phyloP scores from a whole-genome alignment of 2,797 vertebrate species.

The Parotocinclus haroldoi region DNA sequence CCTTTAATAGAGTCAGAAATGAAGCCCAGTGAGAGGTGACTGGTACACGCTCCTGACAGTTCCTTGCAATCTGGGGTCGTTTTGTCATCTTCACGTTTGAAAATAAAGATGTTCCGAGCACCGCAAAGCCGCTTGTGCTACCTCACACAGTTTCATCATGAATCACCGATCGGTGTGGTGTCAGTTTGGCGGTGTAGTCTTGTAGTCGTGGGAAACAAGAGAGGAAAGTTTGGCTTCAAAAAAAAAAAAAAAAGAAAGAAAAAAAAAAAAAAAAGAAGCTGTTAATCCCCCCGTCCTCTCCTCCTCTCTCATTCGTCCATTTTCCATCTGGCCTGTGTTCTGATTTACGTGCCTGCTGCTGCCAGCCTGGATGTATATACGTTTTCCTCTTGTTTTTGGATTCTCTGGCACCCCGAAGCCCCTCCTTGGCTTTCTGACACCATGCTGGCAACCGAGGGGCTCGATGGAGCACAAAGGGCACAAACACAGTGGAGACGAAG shows the following conservation, averaged over 20 bases:
- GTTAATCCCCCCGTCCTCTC: slow-evolving; percentile 6
- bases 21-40: too few species aligned
- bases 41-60: too few species aligned
- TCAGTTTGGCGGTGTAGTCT: slow-evolving; percentile 12
- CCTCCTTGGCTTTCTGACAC: slow-evolving; percentile 17
- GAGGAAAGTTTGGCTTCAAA: slow-evolving; percentile 12
- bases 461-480: slow-evolving; percentile 9
- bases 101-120: too few species aligned
- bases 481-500: slow-evolving; percentile 7
- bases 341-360: slow-evolving; percentile 60
- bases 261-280: slow-evolving; percentile 5
- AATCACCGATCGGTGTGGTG: background rate
- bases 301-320: background rate
- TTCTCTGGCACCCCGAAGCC: slow-evolving; percentile 8
- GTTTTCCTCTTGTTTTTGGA: slow-evolving; percentile 22
- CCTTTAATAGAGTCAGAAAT: too few species aligned
- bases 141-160: background rate
- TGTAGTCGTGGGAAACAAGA: slow-evolving; percentile 17
- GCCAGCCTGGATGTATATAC: slow-evolving; percentile 49
- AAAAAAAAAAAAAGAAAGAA: too few species aligned
- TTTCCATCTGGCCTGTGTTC: slow-evolving; percentile 36
- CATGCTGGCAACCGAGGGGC: slow-evolving; percentile 15
- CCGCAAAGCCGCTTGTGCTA: too few species aligned
- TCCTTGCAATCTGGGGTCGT: too few species aligned
- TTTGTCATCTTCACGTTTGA: too few species aligned